Evolutionary conservation across 2,113 vertebrate species (phyloP).

Genomic region (Capra hircus): DNA sequence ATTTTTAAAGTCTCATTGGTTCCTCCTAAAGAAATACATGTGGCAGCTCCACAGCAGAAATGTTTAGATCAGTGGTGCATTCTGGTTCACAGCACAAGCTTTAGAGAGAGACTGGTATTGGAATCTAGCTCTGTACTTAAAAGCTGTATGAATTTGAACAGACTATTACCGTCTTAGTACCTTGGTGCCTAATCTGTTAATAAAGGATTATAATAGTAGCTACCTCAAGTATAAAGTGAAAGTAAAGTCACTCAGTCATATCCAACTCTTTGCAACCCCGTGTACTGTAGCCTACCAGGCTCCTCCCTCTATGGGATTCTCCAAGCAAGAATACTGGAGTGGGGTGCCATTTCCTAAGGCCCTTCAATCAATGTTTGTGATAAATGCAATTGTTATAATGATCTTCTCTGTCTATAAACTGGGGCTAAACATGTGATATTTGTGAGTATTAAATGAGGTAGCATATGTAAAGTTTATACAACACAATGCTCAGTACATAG

Average conservation of each 20-base stretch:
- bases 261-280: accelerated
- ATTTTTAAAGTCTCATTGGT: background rate
- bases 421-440: background rate
- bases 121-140: background rate
- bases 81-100: background rate
- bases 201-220: background rate
- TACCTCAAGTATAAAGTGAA: background rate
- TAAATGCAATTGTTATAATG: background rate
- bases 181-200: background rate
- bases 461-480: background rate
- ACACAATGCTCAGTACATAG: background rate
- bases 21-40: background rate
- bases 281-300: no score
- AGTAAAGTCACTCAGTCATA: no score
- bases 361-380: background rate
- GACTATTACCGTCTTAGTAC: background rate
- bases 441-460: background rate
- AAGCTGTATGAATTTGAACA: background rate
- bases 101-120: background rate
- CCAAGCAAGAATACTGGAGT: no score
- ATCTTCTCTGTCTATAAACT: background rate
- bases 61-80: background rate
- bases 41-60: background rate
- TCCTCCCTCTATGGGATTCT: no score
- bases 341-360: no score